These are phyloP conservation scores for Brachyistius frenatus DNA, from an alignment of 2,113 vertebrate genomes.

Conservation along the genomic window DNA sequence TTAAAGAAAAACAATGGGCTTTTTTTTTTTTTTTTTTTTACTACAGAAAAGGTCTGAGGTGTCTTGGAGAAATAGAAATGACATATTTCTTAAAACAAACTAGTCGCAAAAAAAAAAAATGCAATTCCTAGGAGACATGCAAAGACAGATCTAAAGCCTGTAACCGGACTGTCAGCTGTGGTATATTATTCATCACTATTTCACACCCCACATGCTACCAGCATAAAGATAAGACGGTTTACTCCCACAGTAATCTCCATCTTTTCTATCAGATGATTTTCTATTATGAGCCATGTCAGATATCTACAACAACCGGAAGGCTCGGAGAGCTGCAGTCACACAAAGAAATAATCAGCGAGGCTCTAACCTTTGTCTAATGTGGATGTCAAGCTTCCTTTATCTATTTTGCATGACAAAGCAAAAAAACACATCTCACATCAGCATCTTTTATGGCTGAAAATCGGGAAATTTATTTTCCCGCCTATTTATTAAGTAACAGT, in stretches of 20 bases:
- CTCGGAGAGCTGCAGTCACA: neutral
- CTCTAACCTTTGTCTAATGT: neutral
- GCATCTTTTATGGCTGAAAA: too few species aligned
- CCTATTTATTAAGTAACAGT: too few species aligned
- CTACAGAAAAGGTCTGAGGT: neutral
- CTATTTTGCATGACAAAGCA: neutral
- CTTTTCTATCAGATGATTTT: constrained; percentile 19
- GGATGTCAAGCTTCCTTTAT: neutral
- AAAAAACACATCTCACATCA: neutral
- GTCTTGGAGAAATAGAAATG: neutral
- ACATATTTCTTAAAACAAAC: neutral
- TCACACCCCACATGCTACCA: neutral
- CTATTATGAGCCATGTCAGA: constrained; percentile 2
- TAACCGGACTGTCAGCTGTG: neutral
- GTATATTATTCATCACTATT: neutral
- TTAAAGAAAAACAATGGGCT: neutral
- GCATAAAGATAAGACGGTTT: constrained; percentile 13
- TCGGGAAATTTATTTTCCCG: too few species aligned
- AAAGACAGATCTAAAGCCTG: neutral
- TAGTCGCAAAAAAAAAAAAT: neutral
- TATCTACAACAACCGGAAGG: constrained; percentile 12
- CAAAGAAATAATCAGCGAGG: neutral
- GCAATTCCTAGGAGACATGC: neutral
- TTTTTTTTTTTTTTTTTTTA: neutral
- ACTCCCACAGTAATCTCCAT: neutral